phyloP scores from a whole-genome alignment of 2,797 vertebrate species.

The Enteromius mattozi region DNA sequence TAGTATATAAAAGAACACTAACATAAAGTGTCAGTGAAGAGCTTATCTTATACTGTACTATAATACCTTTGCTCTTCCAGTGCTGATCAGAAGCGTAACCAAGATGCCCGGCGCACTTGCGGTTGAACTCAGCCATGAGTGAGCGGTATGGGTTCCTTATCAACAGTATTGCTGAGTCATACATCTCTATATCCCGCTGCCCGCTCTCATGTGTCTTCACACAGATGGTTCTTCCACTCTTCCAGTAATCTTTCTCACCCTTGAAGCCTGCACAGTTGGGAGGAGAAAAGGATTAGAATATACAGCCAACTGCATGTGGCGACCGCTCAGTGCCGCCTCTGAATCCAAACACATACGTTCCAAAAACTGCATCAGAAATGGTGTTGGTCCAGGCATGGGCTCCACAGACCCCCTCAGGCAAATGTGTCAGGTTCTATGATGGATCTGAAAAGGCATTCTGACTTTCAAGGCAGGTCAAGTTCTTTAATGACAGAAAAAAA shows the following conservation, averaged over 20 bases:
- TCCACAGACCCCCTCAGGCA: neutral
- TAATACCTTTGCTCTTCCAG: slow-evolving; percentile 93
- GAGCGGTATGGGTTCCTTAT: slow-evolving; percentile 95
- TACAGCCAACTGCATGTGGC: slow-evolving; percentile 39
- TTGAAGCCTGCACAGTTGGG: slow-evolving; percentile 86
- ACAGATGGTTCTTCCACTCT: slow-evolving; percentile 92
- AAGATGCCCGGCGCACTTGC: slow-evolving; percentile 95
- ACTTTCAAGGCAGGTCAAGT: slow-evolving; percentile 46
- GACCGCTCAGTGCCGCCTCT: slow-evolving; percentile 19
- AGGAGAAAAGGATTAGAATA: slow-evolving; percentile 23
- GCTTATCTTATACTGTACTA: neutral
- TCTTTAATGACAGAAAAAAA: slow-evolving; percentile 40
- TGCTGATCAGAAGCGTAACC: slow-evolving; percentile 90
- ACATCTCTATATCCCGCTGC: slow-evolving; percentile 93
- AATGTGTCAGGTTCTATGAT: slow-evolving; percentile 35
- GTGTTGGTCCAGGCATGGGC: neutral
- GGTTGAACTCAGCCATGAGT: slow-evolving; percentile 94
- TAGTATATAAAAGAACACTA: neutral
- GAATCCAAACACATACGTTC: slow-evolving; percentile 40
- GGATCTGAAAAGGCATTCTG: slow-evolving; percentile 44
- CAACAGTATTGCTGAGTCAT: slow-evolving; percentile 90
- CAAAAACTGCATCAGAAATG: slow-evolving; percentile 27
- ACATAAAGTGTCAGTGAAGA: neutral
- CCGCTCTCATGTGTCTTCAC: slow-evolving; percentile 97
- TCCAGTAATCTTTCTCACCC: slow-evolving; percentile 98